Evolutionary conservation across 2,797 vertebrate genomes (phyloP), one percentile per base, ranked within the genome.

Genomic region (Mareca penelope): DNA sequence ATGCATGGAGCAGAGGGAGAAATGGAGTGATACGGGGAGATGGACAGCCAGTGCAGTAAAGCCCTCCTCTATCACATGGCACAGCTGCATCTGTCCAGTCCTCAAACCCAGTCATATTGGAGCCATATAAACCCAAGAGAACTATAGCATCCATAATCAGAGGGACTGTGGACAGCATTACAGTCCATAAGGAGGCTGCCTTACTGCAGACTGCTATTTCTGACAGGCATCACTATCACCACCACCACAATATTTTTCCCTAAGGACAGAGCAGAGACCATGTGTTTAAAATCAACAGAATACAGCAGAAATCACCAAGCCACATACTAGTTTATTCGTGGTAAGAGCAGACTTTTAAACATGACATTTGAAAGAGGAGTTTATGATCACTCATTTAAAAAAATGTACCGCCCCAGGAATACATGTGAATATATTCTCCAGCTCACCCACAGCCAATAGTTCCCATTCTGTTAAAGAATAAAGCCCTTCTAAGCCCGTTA

Each of bases 331-430:
- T 77, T 57, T 78, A 72, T 72, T 48, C 31, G 26, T 18, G 33
- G 31, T 55, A 92, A 83, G 23, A 75, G 40, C 23, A 94, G 82
- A 86, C 59, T 88, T 96, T 91, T 70, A 86, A 60, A 91, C 31
- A 69, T 63, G 76, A 46, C 76, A 91, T 81, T 89, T 65, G 69
- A 95, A 95, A 93, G 42, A 75, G 17, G 28, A 0, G 0, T 91
- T 93, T 93, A 91, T 82, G 84, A 94, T 88, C 81, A 52, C 61
- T 87, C 77, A 79, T 91, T 94, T 94, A 93, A 88, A 77, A 93
- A 92, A 92, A 90, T 59, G 61, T 85, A 93, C n/a, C 81, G 89
- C 78, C 81, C 72, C 76, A 83, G 84, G 57, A 91, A 89, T 82
- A 93, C 55, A 90, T 69, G 77, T 50, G 71, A 94, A 90, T 80